These are phyloP conservation scores for Neotoxoptera formosana DNA, from an alignment of 1,140 invertebrate species.

Conservation along the genomic window DNA sequence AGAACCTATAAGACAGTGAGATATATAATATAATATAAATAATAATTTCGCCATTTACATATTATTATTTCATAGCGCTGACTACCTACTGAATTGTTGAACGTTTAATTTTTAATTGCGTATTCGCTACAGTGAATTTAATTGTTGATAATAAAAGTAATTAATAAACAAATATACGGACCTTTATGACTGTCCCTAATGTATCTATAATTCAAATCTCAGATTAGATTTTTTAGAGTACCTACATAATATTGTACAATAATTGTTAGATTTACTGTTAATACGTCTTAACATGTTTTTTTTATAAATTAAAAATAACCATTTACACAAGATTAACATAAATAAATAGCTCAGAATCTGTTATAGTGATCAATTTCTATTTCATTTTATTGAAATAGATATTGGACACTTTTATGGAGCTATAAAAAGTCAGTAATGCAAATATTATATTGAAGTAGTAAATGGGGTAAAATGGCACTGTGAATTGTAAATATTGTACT, in stretches of 20 bases:
- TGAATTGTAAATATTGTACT: neutral
- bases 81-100: neutral
- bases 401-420: neutral
- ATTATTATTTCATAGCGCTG: neutral
- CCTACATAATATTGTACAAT: too few relatives aligned
- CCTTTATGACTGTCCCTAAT: neutral
- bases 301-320: neutral
- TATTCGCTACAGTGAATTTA: neutral
- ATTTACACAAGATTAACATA: neutral
- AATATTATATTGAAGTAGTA: neutral
- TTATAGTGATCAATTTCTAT: neutral
- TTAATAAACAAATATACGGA: neutral
- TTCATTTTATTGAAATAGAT: neutral
- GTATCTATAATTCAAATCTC: neutral
- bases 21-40: neutral
- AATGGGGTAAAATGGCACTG: neutral
- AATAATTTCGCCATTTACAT: neutral
- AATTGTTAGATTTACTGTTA: neutral
- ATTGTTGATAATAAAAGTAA: neutral
- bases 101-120: neutral
- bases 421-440: neutral
- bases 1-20: too few relatives aligned
- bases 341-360: neutral
- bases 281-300: neutral
- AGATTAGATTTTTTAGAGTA: neutral